phyloP scores from a whole-genome alignment of 2,113 vertebrate species.

The Rhinolophus ferrumequinum region DNA sequence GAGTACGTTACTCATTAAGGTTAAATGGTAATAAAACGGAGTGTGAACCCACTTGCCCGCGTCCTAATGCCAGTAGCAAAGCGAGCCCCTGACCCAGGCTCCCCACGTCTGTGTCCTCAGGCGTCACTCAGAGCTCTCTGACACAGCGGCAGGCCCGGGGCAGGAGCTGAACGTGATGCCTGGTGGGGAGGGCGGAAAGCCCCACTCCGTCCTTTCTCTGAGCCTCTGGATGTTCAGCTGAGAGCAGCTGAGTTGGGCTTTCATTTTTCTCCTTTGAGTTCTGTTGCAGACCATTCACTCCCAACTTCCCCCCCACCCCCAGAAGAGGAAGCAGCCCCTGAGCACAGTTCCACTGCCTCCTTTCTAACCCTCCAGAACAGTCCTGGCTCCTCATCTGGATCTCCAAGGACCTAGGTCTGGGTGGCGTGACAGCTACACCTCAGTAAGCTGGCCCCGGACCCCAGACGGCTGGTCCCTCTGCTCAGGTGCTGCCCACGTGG shows the following conservation, averaged over 20 bases:
- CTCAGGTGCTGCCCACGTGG: background rate
- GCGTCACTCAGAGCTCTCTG: background rate
- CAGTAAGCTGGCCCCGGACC: background rate
- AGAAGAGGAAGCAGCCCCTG: background rate
- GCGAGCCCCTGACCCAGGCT: background rate
- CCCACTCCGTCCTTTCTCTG: background rate
- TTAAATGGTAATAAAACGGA: background rate
- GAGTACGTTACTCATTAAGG: background rate
- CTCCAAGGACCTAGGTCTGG: background rate
- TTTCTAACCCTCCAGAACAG: background rate
- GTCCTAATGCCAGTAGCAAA: background rate
- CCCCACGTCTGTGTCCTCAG: background rate
- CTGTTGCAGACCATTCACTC: background rate
- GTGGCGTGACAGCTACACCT: background rate
- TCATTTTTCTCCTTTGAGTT: background rate
- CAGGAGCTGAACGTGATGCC: background rate
- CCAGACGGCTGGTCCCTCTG: background rate
- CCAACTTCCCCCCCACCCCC: background rate
- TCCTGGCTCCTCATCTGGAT: background rate
- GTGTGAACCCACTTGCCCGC: background rate
- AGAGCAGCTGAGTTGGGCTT: background rate
- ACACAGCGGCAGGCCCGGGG: background rate
- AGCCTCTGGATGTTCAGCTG: background rate
- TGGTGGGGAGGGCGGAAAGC: background rate
- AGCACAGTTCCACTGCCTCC: fast-evolving